Evolutionary conservation across 1,140 invertebrate species (phyloP).

Genomic region (Cepaea nemoralis): DNA sequence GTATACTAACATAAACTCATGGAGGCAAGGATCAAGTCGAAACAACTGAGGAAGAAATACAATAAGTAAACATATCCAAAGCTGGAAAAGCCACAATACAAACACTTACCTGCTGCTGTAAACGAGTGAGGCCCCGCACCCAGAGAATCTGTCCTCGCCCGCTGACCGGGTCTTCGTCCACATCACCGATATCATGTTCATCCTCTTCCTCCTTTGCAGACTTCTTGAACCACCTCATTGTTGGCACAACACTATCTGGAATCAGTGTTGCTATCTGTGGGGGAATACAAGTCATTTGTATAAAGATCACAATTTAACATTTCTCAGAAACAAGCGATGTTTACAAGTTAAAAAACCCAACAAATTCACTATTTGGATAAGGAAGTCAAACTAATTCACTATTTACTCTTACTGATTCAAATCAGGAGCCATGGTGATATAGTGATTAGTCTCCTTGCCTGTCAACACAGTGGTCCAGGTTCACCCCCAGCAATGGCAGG

Average conservation of each 20-base stretch:
- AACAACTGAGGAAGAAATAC: background rate
- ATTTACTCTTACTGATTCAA: too few species aligned
- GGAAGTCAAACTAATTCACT: too few species aligned
- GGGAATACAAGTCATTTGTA: too few species aligned
- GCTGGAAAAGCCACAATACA: conserved; percentile 28
- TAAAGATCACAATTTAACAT: too few species aligned
- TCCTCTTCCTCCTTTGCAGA: conserved; percentile 45
- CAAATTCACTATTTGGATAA: too few species aligned
- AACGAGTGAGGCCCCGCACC: conserved; percentile 96
- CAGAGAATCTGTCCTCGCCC: conserved; percentile 93
- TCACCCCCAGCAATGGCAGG: too few species aligned
- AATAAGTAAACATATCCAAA: background rate
- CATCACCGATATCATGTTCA: conserved; percentile 49
- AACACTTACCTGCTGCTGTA: conserved; percentile 97
- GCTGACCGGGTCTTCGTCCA: conserved; percentile 53
- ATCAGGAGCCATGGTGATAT: too few species aligned
- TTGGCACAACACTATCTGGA: conserved; percentile 94
- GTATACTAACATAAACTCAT: background rate
- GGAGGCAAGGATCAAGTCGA: background rate
- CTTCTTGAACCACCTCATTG: conserved; percentile 71
- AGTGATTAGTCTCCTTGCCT: too few species aligned
- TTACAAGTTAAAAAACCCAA: too few species aligned
- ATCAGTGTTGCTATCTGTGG: conserved; percentile 86
- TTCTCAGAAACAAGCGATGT: too few species aligned
- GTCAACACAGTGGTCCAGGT: too few species aligned